Conservation (phyloP, 2,888 invertebrate species). For the Molorchus minor region DNA sequence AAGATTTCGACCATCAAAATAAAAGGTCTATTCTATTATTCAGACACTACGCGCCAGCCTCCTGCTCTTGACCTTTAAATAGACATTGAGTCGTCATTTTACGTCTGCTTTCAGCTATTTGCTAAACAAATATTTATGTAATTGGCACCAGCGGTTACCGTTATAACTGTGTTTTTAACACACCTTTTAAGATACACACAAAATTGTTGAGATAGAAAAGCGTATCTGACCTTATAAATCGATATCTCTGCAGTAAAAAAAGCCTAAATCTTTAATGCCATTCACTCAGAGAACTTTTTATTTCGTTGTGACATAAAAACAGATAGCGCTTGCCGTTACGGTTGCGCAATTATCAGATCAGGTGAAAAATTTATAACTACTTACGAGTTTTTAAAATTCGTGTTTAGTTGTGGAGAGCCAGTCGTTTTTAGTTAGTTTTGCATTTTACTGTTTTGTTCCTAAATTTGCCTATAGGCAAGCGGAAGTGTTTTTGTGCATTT, state of each 20-base stretch:
- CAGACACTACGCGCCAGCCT: too few relatives aligned
- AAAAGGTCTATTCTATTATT: constrained; percentile 7
- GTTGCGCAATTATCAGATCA: not conserved
- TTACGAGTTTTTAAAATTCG: too few relatives aligned
- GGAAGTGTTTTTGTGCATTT: too few relatives aligned
- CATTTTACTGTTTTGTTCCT: too few relatives aligned
- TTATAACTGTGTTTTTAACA: constrained; percentile 10
- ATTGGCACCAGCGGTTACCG: constrained; percentile 17
- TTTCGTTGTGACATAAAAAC: not conserved
- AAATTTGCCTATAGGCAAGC: too few relatives aligned
- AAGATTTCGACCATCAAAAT: not conserved
- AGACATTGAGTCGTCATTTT: constrained; percentile 10
- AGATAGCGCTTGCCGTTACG: not conserved
- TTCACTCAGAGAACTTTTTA: not conserved
- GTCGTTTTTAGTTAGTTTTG: too few relatives aligned
- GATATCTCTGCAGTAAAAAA: not conserved
- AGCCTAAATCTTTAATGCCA: not conserved
- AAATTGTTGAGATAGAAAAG: not conserved
- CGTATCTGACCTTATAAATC: not conserved
- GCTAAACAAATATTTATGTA: constrained; percentile 20
- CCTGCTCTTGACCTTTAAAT: constrained; percentile 29
- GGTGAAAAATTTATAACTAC: not conserved
- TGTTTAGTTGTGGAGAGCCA: too few relatives aligned
- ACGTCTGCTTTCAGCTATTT: constrained; percentile 14
- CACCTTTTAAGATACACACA: constrained; percentile 3